These are phyloP conservation scores for Carettochelys insculpta DNA, from an alignment of 2,113 vertebrate species.

Conservation along the genomic window DNA sequence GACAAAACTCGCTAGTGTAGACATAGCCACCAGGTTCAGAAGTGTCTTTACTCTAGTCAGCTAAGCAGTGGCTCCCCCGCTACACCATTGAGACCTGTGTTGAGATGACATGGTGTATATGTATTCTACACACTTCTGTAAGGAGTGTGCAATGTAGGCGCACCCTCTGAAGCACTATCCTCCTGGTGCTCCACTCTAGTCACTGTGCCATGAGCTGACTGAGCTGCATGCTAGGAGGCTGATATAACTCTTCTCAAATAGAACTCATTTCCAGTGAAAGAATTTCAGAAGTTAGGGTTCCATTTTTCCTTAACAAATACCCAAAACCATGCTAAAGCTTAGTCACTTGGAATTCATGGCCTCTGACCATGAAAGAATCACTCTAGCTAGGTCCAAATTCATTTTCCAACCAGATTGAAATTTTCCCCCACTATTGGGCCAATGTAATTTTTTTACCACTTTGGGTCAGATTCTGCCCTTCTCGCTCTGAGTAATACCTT, in stretches of 20 bases:
- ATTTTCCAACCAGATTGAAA: not conserved
- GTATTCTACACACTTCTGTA: no score
- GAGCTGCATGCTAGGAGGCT: accelerated
- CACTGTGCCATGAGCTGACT: no score
- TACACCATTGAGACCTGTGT: no score
- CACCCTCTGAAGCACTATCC: not conserved
- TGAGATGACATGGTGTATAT: no score
- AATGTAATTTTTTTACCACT: not conserved
- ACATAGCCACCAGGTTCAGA: no score
- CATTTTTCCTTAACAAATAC: not conserved
- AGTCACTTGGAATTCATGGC: not conserved
- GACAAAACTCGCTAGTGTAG: no score
- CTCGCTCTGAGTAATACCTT: not conserved
- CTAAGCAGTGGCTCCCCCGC: no score
- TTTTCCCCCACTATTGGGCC: not conserved
- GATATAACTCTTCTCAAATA: not conserved
- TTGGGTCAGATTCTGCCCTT: not conserved
- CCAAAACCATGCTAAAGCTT: not conserved
- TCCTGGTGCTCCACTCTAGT: not conserved
- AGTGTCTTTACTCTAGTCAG: no score
- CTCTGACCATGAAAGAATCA: not conserved
- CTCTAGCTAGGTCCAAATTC: not conserved
- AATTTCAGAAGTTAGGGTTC: not conserved
- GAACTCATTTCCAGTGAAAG: not conserved
- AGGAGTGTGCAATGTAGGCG: no score